Base-by-base conservation (phyloP, 2,888 invertebrate species). In the Epistrophe eligans region DNA sequence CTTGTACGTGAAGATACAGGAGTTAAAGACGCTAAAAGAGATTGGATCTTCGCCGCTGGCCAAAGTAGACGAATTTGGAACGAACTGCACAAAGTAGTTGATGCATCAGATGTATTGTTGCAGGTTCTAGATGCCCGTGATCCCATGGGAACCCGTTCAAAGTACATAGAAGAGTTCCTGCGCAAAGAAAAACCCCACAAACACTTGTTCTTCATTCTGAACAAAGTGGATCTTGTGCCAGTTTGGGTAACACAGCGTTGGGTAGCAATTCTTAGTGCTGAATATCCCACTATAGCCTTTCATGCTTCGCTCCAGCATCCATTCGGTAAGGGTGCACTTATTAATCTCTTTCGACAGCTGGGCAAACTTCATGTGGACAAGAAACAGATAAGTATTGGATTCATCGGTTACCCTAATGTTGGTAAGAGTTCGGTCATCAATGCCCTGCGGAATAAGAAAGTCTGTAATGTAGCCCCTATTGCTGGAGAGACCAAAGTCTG, bases 361-460 rank as follows among this genome's bases (percentile, higher is more conserved):
- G 97, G 95, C 0, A 99, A 99, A 93, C 94, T 99, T 15, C 99
- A 99, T 91, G 94, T 96, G 81, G 99, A 99, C 91, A 98, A 98
- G 91, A 99, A 99, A 91, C 99, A 99, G 94, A 99, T 99, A 83
- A 99, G 98, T 92, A 98, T 99, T 66, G 99, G 99, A 1, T 97
- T 99, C 89, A 98, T 99, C 91, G 99, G 99, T 0, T 99, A 99
- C 92, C 99, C 99, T 3, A 99, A 99, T 94, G 98, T 98, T 6
- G 99, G 99, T 0, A 99, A 99, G 93, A 99, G 99, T 87, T 99
- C 99, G 0, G 96, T 99, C 8, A 99, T 99, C 88, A 99, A 99
- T 92, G 98, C 99, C 0, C 93, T 99, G 77, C 95, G 98, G 76
- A 96, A 97, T 11, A 99, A 99, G 91, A 99, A 99, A 93, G 99